A percentile compares a stretch with the other conserved stretches of the same genome.
Evolutionary conservation across 2,113 vertebrate genomes (phyloP).

Genomic region (Vicugna pacos): DNA sequence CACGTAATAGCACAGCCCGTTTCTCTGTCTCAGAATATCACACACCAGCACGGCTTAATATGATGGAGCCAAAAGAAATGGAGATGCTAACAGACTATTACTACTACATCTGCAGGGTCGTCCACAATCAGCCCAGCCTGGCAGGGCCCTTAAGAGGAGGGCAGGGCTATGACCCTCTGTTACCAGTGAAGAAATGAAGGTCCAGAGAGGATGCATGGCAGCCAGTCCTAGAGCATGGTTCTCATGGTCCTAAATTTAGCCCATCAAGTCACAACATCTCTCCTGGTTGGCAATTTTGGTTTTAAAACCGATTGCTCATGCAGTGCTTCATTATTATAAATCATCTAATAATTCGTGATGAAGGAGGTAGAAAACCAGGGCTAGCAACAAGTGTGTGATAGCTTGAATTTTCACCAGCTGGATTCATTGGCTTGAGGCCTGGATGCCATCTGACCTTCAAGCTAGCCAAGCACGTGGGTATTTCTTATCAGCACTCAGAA

Average conservation of each 20-base stretch:
- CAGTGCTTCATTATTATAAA: constrained; percentile 51
- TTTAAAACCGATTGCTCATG: constrained; percentile 58
- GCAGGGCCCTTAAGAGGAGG: not conserved
- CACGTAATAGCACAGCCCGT: not conserved
- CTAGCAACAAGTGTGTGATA: constrained; percentile 50
- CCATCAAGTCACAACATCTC: not conserved
- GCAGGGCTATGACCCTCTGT: not conserved
- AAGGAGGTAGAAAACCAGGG: constrained; percentile 57
- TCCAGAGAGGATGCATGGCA: not conserved
- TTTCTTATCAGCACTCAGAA: constrained; percentile 26
- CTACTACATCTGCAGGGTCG: too few species aligned
- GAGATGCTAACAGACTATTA: not conserved
- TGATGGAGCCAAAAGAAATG: not conserved
- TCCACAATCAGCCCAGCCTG: not conserved
- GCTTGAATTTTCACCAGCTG: constrained; percentile 63
- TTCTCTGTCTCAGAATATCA: not conserved
- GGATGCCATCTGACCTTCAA: constrained; percentile 63
- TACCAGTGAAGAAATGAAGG: not conserved
- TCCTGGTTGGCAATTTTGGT: constrained; percentile 56
- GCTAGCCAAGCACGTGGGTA: constrained; percentile 23
- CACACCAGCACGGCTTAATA: not conserved
- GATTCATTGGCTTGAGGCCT: constrained; percentile 8
- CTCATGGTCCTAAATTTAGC: constrained; percentile 63
- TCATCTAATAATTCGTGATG: constrained; percentile 57
- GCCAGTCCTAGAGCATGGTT: not conserved